phyloP scores from a whole-genome alignment of 1,140 invertebrate genomes.

The Cardiocondyla obscurior region DNA sequence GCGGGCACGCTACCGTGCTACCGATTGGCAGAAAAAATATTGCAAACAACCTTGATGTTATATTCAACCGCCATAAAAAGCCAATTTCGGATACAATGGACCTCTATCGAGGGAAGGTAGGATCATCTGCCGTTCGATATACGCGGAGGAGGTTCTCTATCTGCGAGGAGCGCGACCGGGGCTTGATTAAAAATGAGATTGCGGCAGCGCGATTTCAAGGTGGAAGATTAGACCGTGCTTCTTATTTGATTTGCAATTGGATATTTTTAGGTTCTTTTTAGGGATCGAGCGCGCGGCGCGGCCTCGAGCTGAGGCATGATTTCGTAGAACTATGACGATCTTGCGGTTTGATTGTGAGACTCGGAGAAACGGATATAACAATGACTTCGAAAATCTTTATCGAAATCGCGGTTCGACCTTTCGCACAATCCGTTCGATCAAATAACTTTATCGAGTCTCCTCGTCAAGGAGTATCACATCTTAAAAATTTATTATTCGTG shows the following conservation, averaged over 20 bases:
- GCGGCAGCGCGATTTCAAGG: constrained; percentile 72
- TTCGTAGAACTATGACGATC: constrained; percentile 52
- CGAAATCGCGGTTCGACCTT: background rate
- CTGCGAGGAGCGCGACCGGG: constrained; percentile 67
- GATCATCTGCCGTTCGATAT: constrained; percentile 70
- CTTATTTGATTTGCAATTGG: constrained; percentile 78
- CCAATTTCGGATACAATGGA: constrained; percentile 76
- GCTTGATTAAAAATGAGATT: constrained; percentile 79
- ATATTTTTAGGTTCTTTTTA: constrained; percentile 62
- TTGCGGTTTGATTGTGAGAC: constrained; percentile 41
- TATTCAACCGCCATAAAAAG: constrained; percentile 77
- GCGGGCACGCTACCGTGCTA: constrained; percentile 33
- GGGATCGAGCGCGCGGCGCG: constrained; percentile 15
- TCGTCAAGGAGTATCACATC: background rate
- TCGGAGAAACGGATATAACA: background rate
- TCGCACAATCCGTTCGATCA: background rate
- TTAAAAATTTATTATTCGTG: background rate
- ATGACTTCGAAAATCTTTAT: background rate
- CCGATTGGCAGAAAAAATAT: constrained; percentile 66
- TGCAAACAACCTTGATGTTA: constrained; percentile 72
- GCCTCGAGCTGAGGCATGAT: constrained; percentile 8
- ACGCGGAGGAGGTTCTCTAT: constrained; percentile 54
- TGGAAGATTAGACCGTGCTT: constrained; percentile 73
- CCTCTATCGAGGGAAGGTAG: constrained; percentile 33
- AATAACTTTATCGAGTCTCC: background rate